Base-by-base conservation (phyloP, 2,797 vertebrate genomes). In the Ciconia nigra region DNA sequence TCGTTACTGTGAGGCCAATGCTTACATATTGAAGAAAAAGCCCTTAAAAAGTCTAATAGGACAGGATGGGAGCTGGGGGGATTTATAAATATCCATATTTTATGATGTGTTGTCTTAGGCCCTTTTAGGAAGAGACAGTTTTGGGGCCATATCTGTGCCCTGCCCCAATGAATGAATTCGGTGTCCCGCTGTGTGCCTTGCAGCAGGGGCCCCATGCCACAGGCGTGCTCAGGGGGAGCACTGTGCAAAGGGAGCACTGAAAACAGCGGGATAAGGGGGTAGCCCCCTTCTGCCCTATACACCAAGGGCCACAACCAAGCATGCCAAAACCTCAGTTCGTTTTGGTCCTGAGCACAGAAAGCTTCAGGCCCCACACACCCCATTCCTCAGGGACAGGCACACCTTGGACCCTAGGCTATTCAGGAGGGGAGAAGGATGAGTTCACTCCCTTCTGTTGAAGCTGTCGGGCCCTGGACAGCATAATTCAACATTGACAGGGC, bases 261-360 rank as follows among this genome's bases (percentile, higher is more conserved):
- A 11, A 70, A 3, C 16, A 15, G 13, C 0, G 2, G 33, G 12
- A 33, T 42, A 25, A 13, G 57, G 20, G 31, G n/a, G 16, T 44
- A 72, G 46, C n/a, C 26, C 17, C 16, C 29, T 69, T 49, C 39
- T 9, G 5, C 14, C 22, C 33, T 29, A 7, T 16, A 35, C 51
- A 58, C 20, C 18, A 35, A 41, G 25, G 17, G 8, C 57, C 62
- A 29, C 37, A 44, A 18, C 8, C 41, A 41, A 4, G 33, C 54
- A 13, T 13, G n/a, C 52, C 55, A 24, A 86, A 89, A 81, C 1
- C 0, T n/a, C 1, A 0, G 22, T 70, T 83, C 3, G 0, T 59
- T 82, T 74, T 84, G 49, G 54, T 87, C 46, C 62, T 54, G 24
- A 65, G 42, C 58, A 42, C 44, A 82, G 47, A 67, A 49, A 37